Percentiles rank a stretch among this genome's conserved stretches.
Conservation (phyloP, 2,113 vertebrate genomes). For the Cardinalis cardinalis region DNA sequence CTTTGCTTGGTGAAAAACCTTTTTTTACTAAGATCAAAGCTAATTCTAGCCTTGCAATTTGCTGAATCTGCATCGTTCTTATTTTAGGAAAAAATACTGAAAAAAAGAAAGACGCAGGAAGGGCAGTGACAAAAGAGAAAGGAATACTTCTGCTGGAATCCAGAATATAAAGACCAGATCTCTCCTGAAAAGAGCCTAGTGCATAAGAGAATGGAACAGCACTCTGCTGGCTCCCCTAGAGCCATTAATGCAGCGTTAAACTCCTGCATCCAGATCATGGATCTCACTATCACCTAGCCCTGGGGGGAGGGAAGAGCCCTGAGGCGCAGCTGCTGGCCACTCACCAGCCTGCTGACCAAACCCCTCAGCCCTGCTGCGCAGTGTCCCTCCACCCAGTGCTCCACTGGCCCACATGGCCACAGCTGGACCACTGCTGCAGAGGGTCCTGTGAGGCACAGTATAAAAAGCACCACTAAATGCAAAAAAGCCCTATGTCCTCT, state of each 20-base stretch:
- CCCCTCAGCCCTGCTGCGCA: accelerated
- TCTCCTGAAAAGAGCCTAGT: accelerated
- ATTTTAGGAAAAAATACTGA: not conserved
- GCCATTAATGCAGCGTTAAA: too few relatives aligned
- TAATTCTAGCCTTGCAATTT: not conserved
- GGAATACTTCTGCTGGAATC: not conserved
- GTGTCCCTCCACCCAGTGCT: accelerated
- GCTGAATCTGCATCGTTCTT: not conserved
- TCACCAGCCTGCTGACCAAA: too few relatives aligned
- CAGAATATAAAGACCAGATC: not conserved
- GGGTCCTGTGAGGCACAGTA: not conserved
- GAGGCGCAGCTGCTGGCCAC: not conserved
- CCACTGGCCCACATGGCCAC: accelerated
- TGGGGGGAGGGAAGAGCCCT: not conserved
- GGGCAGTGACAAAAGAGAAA: not conserved
- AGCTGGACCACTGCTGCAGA: not conserved
- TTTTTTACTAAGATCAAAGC: not conserved
- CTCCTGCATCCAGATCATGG: not conserved
- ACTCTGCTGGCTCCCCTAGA: not conserved
- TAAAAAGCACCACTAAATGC: not conserved
- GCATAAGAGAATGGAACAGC: not conserved
- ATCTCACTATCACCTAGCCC: not conserved
- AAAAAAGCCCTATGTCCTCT: not conserved
- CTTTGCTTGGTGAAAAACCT: not conserved
- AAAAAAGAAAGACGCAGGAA: accelerated